Evolutionary conservation across 2,888 invertebrate genomes (phyloP), one percentile per base, ranked within the genome.

Genomic region (Dexiosoma caninum): DNA sequence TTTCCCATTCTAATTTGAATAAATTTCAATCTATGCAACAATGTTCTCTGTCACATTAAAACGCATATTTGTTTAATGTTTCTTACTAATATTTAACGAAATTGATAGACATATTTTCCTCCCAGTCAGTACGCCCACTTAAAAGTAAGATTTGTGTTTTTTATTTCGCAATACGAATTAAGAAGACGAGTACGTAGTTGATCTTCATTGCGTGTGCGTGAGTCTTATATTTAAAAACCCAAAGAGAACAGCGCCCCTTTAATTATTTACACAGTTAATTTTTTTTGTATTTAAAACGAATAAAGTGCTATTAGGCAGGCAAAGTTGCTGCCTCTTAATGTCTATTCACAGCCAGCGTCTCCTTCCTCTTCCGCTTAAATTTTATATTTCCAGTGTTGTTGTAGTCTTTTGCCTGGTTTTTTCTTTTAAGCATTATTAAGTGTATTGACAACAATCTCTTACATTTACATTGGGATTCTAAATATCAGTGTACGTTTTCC

Each of bases 391-490:
- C 19, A 40, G 40, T 37, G 19, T n/a, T 53, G 30, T 35, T 57
- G 10, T n/a, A 10, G 3, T 57, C 14, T 21, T 42, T 60, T 62
- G n/a, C 12, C n/a, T 32, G 6, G 8, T 6, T 30, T 44, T 4
- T n/a, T 40, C 37, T 23, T 35, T 42, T 12, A 14, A 67, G 40
- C 14, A 75, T 59, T 40, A 75, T 75, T 51, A 59, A 69, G 69
- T 62, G 37, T 77, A 70, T 62, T 70, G 77, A 62, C 62, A 30
- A 40, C 57, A 69, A 69, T 64, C 55, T 27, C 57, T 69, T 62
- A 55, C 4, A n/a, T 60, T 19, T 67, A 51, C 37, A 46, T 67
- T 53, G 27, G 59, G 30, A 59, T 69, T 6, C 60, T 74, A 35
- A 40, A 35, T 23, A 64, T 55, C 27, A 4, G 35, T 16, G 3